Evolutionary conservation across 2,888 invertebrate genomes (phyloP).

Genomic region (Helobdella robusta): DNA sequence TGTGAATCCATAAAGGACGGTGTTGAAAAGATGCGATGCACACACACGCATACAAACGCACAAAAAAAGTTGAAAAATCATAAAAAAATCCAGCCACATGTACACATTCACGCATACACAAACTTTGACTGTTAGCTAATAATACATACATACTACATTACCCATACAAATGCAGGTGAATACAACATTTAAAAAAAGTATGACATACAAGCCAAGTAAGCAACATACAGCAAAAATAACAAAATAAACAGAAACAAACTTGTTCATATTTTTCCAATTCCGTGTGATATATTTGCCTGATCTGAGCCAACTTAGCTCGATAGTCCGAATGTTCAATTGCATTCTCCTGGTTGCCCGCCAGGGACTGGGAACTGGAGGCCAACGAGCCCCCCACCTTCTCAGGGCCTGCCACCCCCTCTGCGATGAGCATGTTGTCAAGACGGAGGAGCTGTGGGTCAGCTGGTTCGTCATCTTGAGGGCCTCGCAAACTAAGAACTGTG

Average conservation of each 20-base stretch:
- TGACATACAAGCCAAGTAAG: neutral
- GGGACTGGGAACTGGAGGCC: constrained; percentile 44
- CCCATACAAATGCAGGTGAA: no score
- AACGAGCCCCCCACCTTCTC: constrained; percentile 47
- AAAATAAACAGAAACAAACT: constrained; percentile 39
- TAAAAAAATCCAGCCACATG: no score
- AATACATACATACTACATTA: neutral
- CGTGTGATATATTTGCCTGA: constrained; percentile 95
- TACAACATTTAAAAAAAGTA: neutral
- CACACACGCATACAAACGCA: no score
- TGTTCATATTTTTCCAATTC: constrained; percentile 99
- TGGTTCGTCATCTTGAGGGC: constrained; percentile 94
- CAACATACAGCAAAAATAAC: neutral
- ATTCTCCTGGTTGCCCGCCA: constrained; percentile 53
- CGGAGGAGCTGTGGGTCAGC: constrained; percentile 97
- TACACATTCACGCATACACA: no score
- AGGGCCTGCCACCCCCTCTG: constrained; percentile 65
- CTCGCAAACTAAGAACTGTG: constrained; percentile 77
- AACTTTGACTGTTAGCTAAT: no score
- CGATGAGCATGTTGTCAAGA: constrained; percentile 91
- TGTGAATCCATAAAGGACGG: no score
- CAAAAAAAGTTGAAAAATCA: no score
- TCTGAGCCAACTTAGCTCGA: constrained; percentile 93
- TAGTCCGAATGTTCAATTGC: constrained; percentile 97
- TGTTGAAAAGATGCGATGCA: no score